Evolutionary conservation across 2,797 vertebrate species (phyloP).

Genomic region (Rhinophrynus dorsalis): DNA sequence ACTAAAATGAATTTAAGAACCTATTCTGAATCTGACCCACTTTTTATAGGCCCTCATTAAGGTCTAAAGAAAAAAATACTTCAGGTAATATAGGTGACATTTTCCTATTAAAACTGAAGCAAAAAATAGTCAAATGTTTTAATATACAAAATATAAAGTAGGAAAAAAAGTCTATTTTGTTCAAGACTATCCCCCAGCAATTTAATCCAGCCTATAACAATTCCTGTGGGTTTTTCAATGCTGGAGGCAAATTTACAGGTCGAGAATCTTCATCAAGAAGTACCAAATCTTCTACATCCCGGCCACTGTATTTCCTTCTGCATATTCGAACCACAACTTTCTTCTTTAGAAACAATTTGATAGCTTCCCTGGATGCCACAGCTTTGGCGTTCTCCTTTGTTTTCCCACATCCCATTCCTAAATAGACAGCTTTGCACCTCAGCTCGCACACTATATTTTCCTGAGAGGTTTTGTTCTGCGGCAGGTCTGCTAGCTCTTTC

Average conservation of each 20-base stretch:
- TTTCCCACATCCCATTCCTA: constrained; percentile 94
- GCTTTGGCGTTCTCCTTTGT: constrained; percentile 89
- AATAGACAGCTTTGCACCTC: constrained; percentile 89
- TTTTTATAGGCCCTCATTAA: too few species aligned
- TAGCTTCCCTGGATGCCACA: constrained; percentile 92
- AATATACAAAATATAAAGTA: constrained; percentile 64
- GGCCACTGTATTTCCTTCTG: constrained; percentile 85
- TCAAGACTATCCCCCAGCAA: background rate
- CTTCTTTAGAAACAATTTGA: constrained; percentile 93
- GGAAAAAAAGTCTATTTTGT: constrained; percentile 33
- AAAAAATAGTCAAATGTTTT: constrained; percentile 59
- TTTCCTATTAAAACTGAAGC: constrained; percentile 61
- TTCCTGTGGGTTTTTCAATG: constrained; percentile 86
- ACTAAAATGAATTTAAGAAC: too few species aligned
- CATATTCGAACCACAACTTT: constrained; percentile 92
- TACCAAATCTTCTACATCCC: constrained; percentile 90
- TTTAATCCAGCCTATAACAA: constrained; percentile 56
- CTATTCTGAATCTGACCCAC: too few species aligned
- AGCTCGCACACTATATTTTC: constrained; percentile 95
- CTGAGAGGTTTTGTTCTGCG: constrained; percentile 86
- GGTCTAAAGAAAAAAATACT: background rate
- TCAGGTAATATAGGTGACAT: background rate
- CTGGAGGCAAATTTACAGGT: constrained; percentile 87
- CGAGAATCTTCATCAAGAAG: constrained; percentile 89
- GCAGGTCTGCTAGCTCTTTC: constrained; percentile 91